phyloP scores from a whole-genome alignment of 37 sponge, comb jelly and placozoan genomes.

The Aphrocallistes beatrix region DNA sequence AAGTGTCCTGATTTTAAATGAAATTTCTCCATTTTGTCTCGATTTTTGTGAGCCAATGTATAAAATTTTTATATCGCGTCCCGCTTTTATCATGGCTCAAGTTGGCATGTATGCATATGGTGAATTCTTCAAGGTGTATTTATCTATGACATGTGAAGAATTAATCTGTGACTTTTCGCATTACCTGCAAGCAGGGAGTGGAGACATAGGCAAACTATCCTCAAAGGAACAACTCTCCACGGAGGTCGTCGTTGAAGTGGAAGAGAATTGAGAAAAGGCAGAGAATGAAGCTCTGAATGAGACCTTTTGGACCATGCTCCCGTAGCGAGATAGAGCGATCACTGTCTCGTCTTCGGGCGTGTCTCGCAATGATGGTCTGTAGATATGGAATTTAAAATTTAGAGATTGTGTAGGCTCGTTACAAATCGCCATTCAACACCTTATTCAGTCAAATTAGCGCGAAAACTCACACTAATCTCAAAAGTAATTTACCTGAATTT shows the following conservation, averaged over 20 bases:
- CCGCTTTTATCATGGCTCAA: no score
- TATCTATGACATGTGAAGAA: no score
- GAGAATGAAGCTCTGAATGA: background rate
- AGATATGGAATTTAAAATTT: background rate
- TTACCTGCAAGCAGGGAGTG: no score
- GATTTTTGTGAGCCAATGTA: no score
- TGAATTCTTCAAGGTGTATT: no score
- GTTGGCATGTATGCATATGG: no score
- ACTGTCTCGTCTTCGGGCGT: conserved; percentile 16
- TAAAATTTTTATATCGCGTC: no score
- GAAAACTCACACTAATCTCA: background rate
- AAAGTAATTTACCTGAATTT: background rate
- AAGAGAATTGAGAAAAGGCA: background rate
- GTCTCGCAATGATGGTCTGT: background rate
- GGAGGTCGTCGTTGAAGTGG: no score
- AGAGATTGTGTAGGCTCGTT: background rate
- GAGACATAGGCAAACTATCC: background rate
- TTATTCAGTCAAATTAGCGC: background rate
- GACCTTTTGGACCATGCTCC: background rate
- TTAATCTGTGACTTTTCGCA: no score
- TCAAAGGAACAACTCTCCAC: background rate
- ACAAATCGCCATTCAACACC: background rate
- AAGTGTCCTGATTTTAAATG: no score
- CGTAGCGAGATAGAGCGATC: background rate
- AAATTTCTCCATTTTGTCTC: no score